phyloP scores from a whole-genome alignment of 92 coral and sea anemone genomes.

The Actinostola sp. region DNA sequence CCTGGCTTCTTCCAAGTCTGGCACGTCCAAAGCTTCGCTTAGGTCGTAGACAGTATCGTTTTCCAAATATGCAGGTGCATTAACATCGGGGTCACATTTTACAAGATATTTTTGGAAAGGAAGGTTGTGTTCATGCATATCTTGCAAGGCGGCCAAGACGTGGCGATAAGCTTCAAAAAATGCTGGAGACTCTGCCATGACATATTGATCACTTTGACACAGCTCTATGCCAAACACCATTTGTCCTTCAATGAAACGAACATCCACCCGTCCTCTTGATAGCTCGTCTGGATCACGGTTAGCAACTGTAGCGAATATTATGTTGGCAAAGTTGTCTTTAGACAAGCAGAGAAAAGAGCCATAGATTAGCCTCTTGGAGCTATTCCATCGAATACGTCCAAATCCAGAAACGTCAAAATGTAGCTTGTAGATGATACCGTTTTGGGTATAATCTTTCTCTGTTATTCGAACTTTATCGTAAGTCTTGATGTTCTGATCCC shows the following conservation, averaged over 20 bases:
- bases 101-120: constrained; percentile 62
- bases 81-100: too few relatives aligned
- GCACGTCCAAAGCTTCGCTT: constrained; percentile 56
- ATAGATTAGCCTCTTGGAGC: constrained; percentile 72
- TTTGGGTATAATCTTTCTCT: constrained; percentile 56
- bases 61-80: too few relatives aligned
- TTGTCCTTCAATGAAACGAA: constrained; percentile 70
- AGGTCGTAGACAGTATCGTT: constrained; percentile 65
- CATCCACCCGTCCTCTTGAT: constrained; percentile 58
- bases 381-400: constrained; percentile 54
- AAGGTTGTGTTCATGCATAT: constrained; percentile 55
- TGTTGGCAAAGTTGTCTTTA: constrained; percentile 74
- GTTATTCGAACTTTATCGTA: constrained; percentile 60
- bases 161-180: constrained; percentile 90
- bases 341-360: constrained; percentile 93
- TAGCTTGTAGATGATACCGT: constrained; percentile 72
- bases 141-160: constrained; percentile 66
- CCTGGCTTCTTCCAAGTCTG: background rate
- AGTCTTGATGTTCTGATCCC: constrained; percentile 70
- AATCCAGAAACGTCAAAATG: constrained; percentile 42
- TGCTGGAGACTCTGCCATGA: constrained; percentile 90
- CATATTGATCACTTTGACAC: constrained; percentile 26
- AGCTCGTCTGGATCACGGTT: constrained; percentile 79
- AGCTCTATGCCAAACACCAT: constrained; percentile 15
- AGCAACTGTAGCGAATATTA: constrained; percentile 84